Percentiles rank a stretch among this genome's conserved stretches.
Conservation (phyloP, 2,888 invertebrate genomes). For the Netelia fuscicornis region DNA sequence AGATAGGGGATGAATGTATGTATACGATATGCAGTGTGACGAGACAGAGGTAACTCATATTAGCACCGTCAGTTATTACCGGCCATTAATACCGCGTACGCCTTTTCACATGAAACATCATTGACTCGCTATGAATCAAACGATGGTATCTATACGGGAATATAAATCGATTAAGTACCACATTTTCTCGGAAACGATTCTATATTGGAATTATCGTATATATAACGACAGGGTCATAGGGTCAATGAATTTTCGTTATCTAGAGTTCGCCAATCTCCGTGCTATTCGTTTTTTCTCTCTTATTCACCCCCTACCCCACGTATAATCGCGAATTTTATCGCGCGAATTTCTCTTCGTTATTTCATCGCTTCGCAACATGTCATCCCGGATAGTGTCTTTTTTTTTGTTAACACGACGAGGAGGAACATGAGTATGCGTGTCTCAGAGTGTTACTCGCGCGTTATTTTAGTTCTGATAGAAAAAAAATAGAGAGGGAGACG, state of each 20-base stretch:
- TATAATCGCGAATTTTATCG: slow-evolving; percentile 23
- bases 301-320: background rate
- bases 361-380: background rate
- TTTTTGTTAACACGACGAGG: background rate
- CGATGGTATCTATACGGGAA: no score
- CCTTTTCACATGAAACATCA: slow-evolving; percentile 49
- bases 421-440: no score
- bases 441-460: no score
- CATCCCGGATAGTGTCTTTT: background rate
- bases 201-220: slow-evolving; percentile 45
- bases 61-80: slow-evolving; percentile 47
- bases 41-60: slow-evolving; percentile 56
- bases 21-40: slow-evolving; percentile 8
- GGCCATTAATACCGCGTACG: slow-evolving; percentile 54
- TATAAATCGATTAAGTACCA: background rate
- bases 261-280: slow-evolving; percentile 27
- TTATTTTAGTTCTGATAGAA: no score
- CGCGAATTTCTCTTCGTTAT: slow-evolving; percentile 31
- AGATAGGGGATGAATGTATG: slow-evolving; percentile 33
- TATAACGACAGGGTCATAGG: slow-evolving; percentile 40
- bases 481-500: slow-evolving; percentile 13
- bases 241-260: slow-evolving; percentile 56
- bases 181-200: slow-evolving; percentile 33
- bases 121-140: background rate
- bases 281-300: slow-evolving; percentile 4